Conservation (phyloP, 2,113 vertebrate genomes). For the Ageneiosus marmoratus region DNA sequence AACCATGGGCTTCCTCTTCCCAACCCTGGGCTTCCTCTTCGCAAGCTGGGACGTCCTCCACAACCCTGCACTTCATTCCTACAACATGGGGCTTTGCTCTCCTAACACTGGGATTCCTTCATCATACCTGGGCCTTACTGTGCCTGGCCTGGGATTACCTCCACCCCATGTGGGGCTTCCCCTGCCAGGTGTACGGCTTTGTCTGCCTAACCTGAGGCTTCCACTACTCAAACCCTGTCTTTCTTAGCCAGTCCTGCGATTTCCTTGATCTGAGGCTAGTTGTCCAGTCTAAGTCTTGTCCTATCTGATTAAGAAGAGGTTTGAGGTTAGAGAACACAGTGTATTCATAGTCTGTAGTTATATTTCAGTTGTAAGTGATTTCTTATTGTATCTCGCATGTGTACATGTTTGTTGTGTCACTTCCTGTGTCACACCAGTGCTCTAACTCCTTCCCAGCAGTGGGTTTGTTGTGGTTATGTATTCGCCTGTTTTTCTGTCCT, state of each 20-base stretch:
- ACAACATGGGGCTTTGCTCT: neutral
- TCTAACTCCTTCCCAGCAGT: neutral
- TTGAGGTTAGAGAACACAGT: neutral
- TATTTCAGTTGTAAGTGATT: neutral
- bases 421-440: neutral
- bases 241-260: neutral
- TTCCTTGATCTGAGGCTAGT: no score
- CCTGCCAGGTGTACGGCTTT: neutral
- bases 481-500: neutral
- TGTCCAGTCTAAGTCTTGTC: neutral
- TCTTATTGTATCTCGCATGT: neutral
- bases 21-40: neutral
- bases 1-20: neutral
- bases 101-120: neutral
- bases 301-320: neutral
- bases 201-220: neutral
- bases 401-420: neutral
- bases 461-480: neutral
- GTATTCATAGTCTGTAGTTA: neutral
- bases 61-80: no score
- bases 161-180: neutral
- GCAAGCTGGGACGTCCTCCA: neutral
- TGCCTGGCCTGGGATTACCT: neutral
- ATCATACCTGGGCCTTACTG: neutral
- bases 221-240: no score